Percentiles rank a stretch among this genome's conserved stretches.
phyloP scores from a whole-genome alignment of 1,140 invertebrate species.

The Muscidifurax raptorellus region DNA sequence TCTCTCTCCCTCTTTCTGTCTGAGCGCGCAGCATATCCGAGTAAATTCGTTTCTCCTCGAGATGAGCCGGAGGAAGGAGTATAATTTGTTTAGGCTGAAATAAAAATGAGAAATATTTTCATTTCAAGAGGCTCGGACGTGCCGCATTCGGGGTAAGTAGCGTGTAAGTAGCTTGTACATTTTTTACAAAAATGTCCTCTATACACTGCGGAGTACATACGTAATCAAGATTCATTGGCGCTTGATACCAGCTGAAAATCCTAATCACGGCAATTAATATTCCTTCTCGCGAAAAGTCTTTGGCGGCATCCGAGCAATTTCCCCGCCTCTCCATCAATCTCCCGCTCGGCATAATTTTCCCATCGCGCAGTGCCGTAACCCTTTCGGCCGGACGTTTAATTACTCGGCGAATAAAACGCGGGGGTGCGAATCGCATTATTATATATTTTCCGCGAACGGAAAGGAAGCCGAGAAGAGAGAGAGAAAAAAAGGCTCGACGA shows the following conservation, averaged over 20 bases:
- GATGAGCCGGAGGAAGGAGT: not conserved
- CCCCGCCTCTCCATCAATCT: slow-evolving; percentile 38
- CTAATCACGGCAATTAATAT: slow-evolving; percentile 36
- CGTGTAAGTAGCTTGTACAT: not conserved
- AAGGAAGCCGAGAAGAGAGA: slow-evolving; percentile 45
- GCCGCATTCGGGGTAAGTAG: not conserved
- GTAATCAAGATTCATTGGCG: slow-evolving; percentile 37
- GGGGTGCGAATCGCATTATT: slow-evolving; percentile 54
- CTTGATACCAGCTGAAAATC: slow-evolving; percentile 16
- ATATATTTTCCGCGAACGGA: slow-evolving; percentile 58
- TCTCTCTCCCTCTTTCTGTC: slow-evolving; percentile 15
- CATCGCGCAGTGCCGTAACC: slow-evolving; percentile 7
- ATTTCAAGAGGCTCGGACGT: slow-evolving; percentile 6
- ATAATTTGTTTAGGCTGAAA: slow-evolving; percentile 48
- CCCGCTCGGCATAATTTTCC: slow-evolving; percentile 26
- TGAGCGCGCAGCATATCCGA: not conserved
- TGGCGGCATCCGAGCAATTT: slow-evolving; percentile 8
- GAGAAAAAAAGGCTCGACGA: slow-evolving; percentile 21
- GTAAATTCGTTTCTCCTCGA: slow-evolving; percentile 38
- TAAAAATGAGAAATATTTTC: slow-evolving; percentile 41
- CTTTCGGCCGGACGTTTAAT: slow-evolving; percentile 52
- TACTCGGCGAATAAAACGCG: slow-evolving; percentile 51
- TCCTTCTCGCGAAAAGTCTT: not conserved
- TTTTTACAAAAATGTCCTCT: not conserved
- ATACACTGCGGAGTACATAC: no score